Evolutionary conservation across 30 jellyfish, hydroid and myxozoan species (phyloP).

Genomic region (Aurelia sp.): DNA sequence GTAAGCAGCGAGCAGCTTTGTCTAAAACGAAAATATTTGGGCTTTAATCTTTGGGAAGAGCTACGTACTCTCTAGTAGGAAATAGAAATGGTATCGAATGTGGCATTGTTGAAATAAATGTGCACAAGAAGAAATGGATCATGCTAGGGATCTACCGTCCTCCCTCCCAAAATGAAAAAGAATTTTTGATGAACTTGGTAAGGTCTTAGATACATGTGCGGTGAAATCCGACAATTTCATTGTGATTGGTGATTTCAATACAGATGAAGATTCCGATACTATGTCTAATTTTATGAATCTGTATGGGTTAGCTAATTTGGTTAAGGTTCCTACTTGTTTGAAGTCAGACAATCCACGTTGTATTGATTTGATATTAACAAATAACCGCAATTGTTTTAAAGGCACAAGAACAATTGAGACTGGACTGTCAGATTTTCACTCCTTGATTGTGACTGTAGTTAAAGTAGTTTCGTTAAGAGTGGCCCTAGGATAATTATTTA

Average conservation of each 20-base stretch:
- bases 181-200: slow-evolving; percentile 9
- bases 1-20: slow-evolving; percentile 73
- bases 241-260: slow-evolving; percentile 45
- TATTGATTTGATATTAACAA: slow-evolving; percentile 2
- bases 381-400: background rate
- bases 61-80: background rate
- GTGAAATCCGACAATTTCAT: slow-evolving; percentile 33
- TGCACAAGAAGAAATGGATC: slow-evolving; percentile 50
- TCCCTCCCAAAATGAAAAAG: slow-evolving; percentile 30
- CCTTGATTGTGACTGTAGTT: slow-evolving; percentile 6
- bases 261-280: slow-evolving; percentile 29
- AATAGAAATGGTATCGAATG: background rate
- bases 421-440: slow-evolving; percentile 16
- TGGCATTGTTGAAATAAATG: slow-evolving; percentile 43
- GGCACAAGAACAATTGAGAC: slow-evolving; percentile 23
- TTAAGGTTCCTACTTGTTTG: background rate
- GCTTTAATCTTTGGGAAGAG: background rate
- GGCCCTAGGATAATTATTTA: slow-evolving; percentile 24
- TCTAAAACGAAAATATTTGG: slow-evolving; percentile 37
- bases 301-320: slow-evolving; percentile 41
- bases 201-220: slow-evolving; percentile 25
- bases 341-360: slow-evolving; percentile 6
- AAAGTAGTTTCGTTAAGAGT: slow-evolving; percentile 21
- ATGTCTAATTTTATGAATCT: slow-evolving; percentile 43
- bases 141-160: slow-evolving; percentile 2